A percentile compares a stretch with the other conserved stretches of the same genome.
Conservation (phyloP, 30 jellyfish, hydroid and myxozoan genomes). For the Cassiopea andromeda region DNA sequence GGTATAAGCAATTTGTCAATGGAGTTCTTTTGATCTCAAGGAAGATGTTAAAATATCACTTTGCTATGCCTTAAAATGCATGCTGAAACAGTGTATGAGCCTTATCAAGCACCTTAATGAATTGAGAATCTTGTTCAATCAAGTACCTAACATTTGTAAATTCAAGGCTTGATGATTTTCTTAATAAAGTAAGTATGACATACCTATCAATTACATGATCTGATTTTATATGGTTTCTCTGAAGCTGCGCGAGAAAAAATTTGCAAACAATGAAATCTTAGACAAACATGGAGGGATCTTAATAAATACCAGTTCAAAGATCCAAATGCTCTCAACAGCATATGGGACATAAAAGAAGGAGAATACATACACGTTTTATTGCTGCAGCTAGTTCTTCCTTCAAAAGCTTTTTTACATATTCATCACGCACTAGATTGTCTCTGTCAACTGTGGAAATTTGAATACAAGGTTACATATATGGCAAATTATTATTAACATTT, state of each 20-base stretch:
- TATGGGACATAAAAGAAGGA: too few species aligned
- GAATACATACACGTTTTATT: conserved; percentile 38
- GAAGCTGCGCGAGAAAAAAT: conserved; percentile 26
- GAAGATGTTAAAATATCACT: too few species aligned
- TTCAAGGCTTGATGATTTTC: too few species aligned
- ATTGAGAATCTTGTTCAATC: too few species aligned
- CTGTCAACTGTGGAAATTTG: conserved; percentile 46
- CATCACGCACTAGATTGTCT: conserved; percentile 74
- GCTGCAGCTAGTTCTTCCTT: conserved; percentile 67
- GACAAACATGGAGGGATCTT: neutral
- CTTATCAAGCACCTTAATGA: too few species aligned
- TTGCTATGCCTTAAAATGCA: too few species aligned
- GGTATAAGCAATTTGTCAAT: too few species aligned
- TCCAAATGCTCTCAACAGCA: neutral
- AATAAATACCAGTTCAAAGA: neutral
- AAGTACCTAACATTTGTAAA: too few species aligned
- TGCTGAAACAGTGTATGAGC: too few species aligned
- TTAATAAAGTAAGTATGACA: neutral
- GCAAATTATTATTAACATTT: too few species aligned
- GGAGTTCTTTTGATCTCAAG: too few species aligned
- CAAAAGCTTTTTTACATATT: conserved; percentile 47
- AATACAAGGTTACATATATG: too few species aligned
- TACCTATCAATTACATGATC: conserved; percentile 63
- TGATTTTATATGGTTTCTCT: conserved; percentile 29
- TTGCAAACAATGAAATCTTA: neutral